Evolutionary conservation across 2,888 invertebrate genomes (phyloP).

Genomic region (Rhaphigaster nebulosa): DNA sequence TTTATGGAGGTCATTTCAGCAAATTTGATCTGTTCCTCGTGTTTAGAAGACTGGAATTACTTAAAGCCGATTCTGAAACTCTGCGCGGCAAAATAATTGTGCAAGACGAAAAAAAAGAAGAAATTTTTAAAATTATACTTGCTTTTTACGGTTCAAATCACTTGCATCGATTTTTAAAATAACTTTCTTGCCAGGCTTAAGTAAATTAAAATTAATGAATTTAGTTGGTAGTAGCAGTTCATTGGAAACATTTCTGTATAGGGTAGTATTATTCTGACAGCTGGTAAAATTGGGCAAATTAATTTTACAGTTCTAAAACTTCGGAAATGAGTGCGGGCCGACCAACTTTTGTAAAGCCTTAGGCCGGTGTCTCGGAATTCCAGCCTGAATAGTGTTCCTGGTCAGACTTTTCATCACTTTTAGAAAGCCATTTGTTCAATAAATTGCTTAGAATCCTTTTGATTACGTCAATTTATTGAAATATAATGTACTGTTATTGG

Average conservation of each 20-base stretch:
- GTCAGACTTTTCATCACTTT: not conserved
- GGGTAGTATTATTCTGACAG: constrained; percentile 2
- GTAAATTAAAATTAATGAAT: constrained; percentile 7
- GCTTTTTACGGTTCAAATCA: no score
- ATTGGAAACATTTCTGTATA: constrained; percentile 8
- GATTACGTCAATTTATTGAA: not conserved
- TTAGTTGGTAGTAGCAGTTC: not conserved
- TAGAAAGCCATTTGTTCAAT: not conserved
- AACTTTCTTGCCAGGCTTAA: not conserved
- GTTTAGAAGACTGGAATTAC: no score
- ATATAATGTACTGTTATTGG: no score
- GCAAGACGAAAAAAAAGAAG: no score
- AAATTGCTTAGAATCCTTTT: not conserved
- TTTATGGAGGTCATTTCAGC: no score
- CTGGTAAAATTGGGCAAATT: constrained; percentile 40
- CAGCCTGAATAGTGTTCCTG: not conserved
- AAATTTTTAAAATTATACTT: no score
- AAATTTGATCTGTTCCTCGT: no score
- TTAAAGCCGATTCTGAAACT: no score
- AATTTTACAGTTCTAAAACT: constrained; percentile 9
- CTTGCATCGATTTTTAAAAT: not conserved
- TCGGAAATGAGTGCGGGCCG: not conserved
- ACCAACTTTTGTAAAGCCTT: constrained; percentile 5
- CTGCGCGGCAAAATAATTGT: no score
- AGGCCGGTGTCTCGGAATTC: not conserved